Evolutionary conservation across 2,113 vertebrate species (phyloP).

Genomic region (Eublepharis macularius): DNA sequence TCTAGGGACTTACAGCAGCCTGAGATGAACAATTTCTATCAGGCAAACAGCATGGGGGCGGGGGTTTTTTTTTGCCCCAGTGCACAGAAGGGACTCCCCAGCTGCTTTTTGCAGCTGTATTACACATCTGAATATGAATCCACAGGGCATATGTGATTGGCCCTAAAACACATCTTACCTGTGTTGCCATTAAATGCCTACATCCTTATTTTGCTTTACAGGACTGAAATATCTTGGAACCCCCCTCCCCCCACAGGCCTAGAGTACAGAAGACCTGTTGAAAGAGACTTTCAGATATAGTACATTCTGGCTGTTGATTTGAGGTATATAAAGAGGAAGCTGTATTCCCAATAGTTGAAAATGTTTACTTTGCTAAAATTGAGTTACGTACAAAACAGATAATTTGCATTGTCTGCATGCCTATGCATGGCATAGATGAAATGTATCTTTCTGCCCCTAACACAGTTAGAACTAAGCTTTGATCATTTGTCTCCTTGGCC

Average conservation of each 20-base stretch:
- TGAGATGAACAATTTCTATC: too few relatives aligned
- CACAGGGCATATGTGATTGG: too few relatives aligned
- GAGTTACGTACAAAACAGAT: not conserved
- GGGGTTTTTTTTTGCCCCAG: too few relatives aligned
- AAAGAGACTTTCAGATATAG: not conserved
- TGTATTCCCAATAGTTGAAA: not conserved
- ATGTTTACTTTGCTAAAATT: not conserved
- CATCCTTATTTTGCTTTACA: not conserved
- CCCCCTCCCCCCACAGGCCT: too few relatives aligned
- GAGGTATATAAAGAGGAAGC: not conserved
- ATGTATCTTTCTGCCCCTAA: not conserved
- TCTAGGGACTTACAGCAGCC: too few relatives aligned
- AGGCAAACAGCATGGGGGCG: too few relatives aligned
- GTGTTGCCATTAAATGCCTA: not conserved
- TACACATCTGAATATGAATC: too few relatives aligned
- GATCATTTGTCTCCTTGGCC: not conserved
- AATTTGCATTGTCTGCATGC: not conserved
- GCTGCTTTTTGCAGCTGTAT: too few relatives aligned
- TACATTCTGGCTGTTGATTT: not conserved
- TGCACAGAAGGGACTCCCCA: too few relatives aligned
- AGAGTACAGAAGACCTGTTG: not conserved
- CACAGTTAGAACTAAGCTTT: not conserved
- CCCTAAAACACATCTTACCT: not conserved
- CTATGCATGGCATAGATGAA: not conserved
- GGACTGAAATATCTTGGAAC: not conserved